Evolutionary conservation across 2,113 vertebrate genomes (phyloP), one percentile per base, ranked within the genome.

Genomic region (Marmota monax): DNA sequence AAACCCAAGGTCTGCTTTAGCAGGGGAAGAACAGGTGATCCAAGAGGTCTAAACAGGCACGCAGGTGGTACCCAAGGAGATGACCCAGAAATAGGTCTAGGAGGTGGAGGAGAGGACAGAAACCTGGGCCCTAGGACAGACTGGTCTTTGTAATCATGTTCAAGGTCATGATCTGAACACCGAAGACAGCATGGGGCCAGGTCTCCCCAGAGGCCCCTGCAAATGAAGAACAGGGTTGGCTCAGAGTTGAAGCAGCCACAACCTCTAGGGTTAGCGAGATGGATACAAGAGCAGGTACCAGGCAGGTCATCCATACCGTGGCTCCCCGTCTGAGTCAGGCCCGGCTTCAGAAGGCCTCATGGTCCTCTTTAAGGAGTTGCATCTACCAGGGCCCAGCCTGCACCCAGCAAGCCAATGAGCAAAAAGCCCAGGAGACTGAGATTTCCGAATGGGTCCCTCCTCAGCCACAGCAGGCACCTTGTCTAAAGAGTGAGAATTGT

Each of bases 271-370:
- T 39, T 12, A 2, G 1, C 10, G 7, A 22, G 6, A 4, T 10
- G 2, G 27, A 51, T 13, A 6, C 82, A 63, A 74, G 10, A 58
- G 29, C 39, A 58, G 29, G 56, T 0, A 0, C 45, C 39, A 23
- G 17, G 39, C 25, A 17, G 39, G 22, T 27, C 17, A 18, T 16
- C n/a, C 11, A 13, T 3, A 27, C 37, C 0, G 6, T 22, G 42
- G 32, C 34, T 70, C 34, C 1, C 0, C 0, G 0, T 13, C 48
- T 29, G 5, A 51, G 29, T 42, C 88, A 63, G 65, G 63, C 65
- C 58, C 78, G 17, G 17, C 4, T 10, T 18, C 27, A 23, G 32
- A 58, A 32, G 42, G 5, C 14, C 5, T 0, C 22, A 1, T 0
- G 4, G 91, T 17, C 65, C 69, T 74, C 56, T 18, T 39, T n/a